These are phyloP conservation scores for Rhipidura dahli DNA, from an alignment of 2,113 vertebrate species.

Conservation along the genomic window DNA sequence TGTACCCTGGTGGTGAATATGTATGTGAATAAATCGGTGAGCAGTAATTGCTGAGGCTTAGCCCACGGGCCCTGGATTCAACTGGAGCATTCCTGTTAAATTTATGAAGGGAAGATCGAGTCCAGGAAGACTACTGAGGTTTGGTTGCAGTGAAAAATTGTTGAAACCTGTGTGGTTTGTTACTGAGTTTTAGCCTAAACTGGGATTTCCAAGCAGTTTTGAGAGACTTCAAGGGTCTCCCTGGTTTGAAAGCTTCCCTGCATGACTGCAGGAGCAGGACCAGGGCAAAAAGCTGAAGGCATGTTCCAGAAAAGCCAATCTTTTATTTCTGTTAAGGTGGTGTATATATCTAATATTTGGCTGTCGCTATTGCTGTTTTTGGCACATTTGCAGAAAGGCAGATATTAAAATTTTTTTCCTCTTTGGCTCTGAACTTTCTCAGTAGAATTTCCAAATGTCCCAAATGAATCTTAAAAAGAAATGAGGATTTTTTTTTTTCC, in stretches of 20 bases:
- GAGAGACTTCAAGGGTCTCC: background rate
- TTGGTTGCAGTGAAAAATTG: background rate
- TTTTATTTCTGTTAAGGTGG: background rate
- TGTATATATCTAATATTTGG: background rate
- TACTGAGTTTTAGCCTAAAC: background rate
- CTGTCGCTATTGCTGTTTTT: background rate
- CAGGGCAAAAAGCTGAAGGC: background rate
- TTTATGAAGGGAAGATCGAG: background rate
- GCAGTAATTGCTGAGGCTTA: conserved; percentile 5
- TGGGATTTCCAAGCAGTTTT: background rate
- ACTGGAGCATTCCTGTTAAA: background rate
- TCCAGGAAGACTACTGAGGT: background rate
- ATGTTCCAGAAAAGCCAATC: background rate
- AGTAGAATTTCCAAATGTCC: background rate
- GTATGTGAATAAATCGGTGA: background rate
- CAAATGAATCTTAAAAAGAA: background rate
- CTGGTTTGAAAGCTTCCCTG: background rate
- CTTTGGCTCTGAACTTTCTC: background rate
- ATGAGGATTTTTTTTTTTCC: background rate
- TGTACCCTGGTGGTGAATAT: background rate
- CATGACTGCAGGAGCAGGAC: background rate
- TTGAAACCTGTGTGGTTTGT: background rate
- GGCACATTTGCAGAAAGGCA: background rate
- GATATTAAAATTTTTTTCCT: background rate
- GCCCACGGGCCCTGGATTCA: background rate